These are phyloP conservation scores for Spicauda simplicius DNA, from an alignment of 2,888 invertebrate genomes.

Conservation along the genomic window DNA sequence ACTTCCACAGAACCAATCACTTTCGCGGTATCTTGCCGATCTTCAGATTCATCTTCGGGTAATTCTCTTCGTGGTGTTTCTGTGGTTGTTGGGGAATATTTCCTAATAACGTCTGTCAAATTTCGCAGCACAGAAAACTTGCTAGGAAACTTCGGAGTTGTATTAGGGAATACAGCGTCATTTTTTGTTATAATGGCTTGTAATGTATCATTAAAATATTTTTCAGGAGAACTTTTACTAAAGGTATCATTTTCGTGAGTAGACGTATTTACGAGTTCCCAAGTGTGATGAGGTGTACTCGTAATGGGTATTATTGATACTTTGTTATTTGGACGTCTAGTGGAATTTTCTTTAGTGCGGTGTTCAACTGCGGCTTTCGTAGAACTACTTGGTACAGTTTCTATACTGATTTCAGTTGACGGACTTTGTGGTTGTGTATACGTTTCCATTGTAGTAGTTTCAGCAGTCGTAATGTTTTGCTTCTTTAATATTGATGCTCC, in stretches of 20 bases:
- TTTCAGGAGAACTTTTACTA: conserved; percentile 75
- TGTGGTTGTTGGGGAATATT: conserved; percentile 83
- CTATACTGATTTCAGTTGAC: conserved; percentile 39
- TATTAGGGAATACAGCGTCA: conserved; percentile 72
- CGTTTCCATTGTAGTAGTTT: conserved; percentile 43
- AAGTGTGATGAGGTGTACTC: conserved; percentile 72
- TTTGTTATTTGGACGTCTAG: conserved; percentile 76
- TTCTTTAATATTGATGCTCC: conserved; percentile 79
- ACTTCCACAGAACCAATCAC: conserved; percentile 76
- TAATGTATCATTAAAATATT: conserved; percentile 86
- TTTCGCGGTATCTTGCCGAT: conserved; percentile 61
- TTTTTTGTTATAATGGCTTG: conserved; percentile 87
- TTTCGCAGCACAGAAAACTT: conserved; percentile 83
- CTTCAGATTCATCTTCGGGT: conserved; percentile 54
- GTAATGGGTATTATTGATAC: conserved; percentile 77
- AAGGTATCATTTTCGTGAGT: conserved; percentile 71
- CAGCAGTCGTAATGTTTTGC: conserved; percentile 50
- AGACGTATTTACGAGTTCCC: conserved; percentile 86
- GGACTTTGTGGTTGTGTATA: conserved; percentile 43
- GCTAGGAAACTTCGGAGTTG: conserved; percentile 72
- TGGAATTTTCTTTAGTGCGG: conserved; percentile 63
- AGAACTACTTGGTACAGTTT: conserved; percentile 38
- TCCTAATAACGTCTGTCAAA: conserved; percentile 87
- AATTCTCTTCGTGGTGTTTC: conserved; percentile 52
- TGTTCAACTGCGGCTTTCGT: conserved; percentile 44